Base-by-base conservation (phyloP, 2,797 vertebrate genomes). In the Lepidocolaptes lacrymiger region DNA sequence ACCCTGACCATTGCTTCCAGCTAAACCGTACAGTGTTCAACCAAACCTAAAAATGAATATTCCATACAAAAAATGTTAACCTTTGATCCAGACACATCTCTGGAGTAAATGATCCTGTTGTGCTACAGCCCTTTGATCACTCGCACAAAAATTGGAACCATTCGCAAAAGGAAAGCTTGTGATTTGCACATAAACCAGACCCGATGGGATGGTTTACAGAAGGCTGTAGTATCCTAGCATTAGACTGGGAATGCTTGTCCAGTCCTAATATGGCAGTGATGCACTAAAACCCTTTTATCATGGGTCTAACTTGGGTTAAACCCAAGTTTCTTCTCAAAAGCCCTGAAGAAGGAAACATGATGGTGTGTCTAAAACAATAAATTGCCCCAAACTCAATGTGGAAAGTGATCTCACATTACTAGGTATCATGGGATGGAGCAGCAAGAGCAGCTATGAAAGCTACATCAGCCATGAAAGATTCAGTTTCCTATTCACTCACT, bases 81-180 rank as follows among this genome's bases (percentile, higher is more conserved):
- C 96, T 97, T 94, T 95, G 85, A 94, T 96, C 95, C 93, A 95
- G 95, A 91, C 84, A 71, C 95, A 95, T 96, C 86, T 66, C 85
- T 96, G 88, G 64, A 95, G 84, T 94, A 95, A 96, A 76, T 10
- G 72, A 95, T 95, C 76, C 64, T 20, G 44, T 96, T 95, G 96
- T 79, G 96, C 80, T 2, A 12, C 89, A 93, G 14, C 21, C 20
- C 96, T 97, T 97, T 97, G 97, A 97, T 97, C 96, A 97, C 63
- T 59, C 6, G 0, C 68, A 78, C 56, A 95, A 89, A 97, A 97
- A 97, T 97, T 97, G 95, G 95, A 97, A 97, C 94, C 97, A 97
- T 95, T 97, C 94, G 96, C 81, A 94, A 92, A 91, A 95, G 79
- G 54, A 80, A 76, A 94, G 74, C 74, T 85, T 68, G 88, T 66